Evolutionary conservation across 2,797 vertebrate species (phyloP).

Genomic region (Pseudopleuronectes americanus): DNA sequence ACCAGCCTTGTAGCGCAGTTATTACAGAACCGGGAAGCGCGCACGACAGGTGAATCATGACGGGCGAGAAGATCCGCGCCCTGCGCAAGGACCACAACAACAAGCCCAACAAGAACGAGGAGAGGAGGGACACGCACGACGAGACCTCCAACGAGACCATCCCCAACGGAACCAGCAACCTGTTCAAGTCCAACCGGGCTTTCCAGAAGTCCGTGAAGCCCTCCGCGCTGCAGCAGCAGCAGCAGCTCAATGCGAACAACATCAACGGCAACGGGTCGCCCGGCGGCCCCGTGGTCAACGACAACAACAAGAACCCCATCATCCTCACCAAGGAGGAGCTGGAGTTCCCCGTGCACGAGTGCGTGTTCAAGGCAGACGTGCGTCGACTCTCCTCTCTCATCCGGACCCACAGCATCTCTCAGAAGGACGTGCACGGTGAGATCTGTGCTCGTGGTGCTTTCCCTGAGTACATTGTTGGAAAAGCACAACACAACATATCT

Average conservation of each 20-base stretch:
- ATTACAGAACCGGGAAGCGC: slow-evolving; percentile 15
- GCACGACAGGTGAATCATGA: slow-evolving; percentile 79
- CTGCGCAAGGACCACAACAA: slow-evolving; percentile 90
- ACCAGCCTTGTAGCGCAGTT: slow-evolving; percentile 7
- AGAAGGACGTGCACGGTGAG: slow-evolving; percentile 95
- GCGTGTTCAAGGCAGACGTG: slow-evolving; percentile 93
- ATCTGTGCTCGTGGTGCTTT: background rate
- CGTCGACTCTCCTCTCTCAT: slow-evolving; percentile 93
- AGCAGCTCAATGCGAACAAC: slow-evolving; percentile 81
- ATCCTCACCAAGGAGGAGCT: slow-evolving; percentile 64
- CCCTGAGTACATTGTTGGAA: background rate
- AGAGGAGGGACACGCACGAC: slow-evolving; percentile 87
- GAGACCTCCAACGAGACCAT: slow-evolving; percentile 83
- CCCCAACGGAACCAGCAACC: slow-evolving; percentile 69
- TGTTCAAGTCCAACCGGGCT: slow-evolving; percentile 82
- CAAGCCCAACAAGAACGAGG: slow-evolving; percentile 87
- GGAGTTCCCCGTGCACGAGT: slow-evolving; percentile 92
- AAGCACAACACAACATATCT: background rate
- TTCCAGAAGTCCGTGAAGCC: slow-evolving; percentile 76
- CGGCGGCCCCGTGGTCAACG: slow-evolving; percentile 56
- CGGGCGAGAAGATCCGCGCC: slow-evolving; percentile 93
- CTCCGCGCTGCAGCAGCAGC: slow-evolving; percentile 70
- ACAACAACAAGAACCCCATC: slow-evolving; percentile 80
- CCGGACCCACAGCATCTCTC: slow-evolving; percentile 92
- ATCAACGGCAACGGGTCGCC: slow-evolving; percentile 71